Conservation (phyloP, 2,888 invertebrate genomes). For the Epistrophella euchroma region DNA sequence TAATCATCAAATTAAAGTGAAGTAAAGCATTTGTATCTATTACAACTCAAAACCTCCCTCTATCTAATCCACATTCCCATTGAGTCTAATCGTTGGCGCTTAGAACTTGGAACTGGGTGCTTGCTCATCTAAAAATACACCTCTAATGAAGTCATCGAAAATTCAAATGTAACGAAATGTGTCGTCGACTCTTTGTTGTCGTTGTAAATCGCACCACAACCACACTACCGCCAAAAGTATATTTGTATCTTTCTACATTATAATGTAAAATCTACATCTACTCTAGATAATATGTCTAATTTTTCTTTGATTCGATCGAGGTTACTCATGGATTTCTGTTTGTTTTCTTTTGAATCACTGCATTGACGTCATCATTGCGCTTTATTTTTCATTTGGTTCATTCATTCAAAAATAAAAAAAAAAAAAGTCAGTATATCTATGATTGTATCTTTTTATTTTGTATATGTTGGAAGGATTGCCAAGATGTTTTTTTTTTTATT, state of each 20-base stretch:
- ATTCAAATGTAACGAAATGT: conserved; percentile 60
- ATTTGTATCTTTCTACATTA: not conserved
- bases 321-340: conserved; percentile 67
- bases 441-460: conserved; percentile 19
- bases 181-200: conserved; percentile 40
- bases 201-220: conserved; percentile 54
- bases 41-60: not conserved
- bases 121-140: conserved; percentile 70
- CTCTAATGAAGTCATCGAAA: conserved; percentile 72
- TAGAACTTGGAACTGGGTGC: not conserved
- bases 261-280: not conserved
- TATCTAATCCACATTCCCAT: not conserved
- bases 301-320: conserved; percentile 68
- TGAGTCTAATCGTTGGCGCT: not conserved
- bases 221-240: conserved; percentile 21
- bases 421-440: not conserved
- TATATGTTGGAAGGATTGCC: not conserved
- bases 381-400: conserved; percentile 54
- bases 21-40: not conserved
- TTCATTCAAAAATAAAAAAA: conserved; percentile 27
- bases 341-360: conserved; percentile 55
- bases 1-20: conserved; percentile 5
- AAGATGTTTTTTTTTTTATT: not conserved
- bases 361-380: conserved; percentile 69
- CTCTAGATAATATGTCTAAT: conserved; percentile 9